A percentile compares a stretch with the other conserved stretches of the same genome.
phyloP scores from a whole-genome alignment of 2,888 invertebrate genomes.

The Phalera bucephala region DNA sequence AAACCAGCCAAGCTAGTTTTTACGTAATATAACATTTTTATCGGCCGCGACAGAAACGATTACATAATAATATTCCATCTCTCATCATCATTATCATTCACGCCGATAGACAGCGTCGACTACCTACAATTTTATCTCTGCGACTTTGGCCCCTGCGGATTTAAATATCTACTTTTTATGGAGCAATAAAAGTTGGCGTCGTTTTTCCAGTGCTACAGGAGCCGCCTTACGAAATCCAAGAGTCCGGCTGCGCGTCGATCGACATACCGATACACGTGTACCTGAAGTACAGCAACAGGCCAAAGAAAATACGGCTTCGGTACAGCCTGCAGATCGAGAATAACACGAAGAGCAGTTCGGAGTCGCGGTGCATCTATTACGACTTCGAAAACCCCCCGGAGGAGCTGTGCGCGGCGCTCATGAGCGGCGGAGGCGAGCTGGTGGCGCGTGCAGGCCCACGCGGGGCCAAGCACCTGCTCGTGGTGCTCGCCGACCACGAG shows the following conservation, averaged over 20 bases:
- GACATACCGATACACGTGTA: conserved; percentile 77
- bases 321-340: conserved; percentile 72
- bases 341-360: conserved; percentile 60
- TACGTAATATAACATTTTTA: conserved; percentile 7
- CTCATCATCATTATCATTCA: conserved; percentile 55
- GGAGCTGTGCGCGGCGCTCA: conserved; percentile 59
- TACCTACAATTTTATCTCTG: conserved; percentile 39
- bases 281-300: conserved; percentile 68
- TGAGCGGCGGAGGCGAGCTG: conserved; percentile 69
- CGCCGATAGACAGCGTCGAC: conserved; percentile 50
- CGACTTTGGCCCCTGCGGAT: conserved; percentile 36
- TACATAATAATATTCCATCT: conserved; percentile 37
- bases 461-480: conserved; percentile 46
- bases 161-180: conserved; percentile 33
- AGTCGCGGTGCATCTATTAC: conserved; percentile 69
- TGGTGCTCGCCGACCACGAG: conserved; percentile 50
- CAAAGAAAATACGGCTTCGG: conserved; percentile 68
- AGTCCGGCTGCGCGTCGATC: conserved; percentile 73
- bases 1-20: conserved; percentile 1
- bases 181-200: conserved; percentile 33
- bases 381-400: conserved; percentile 70
- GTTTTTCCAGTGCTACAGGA: conserved; percentile 71
- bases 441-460: conserved; percentile 50
- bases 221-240: conserved; percentile 79
- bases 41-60: conserved; percentile 7